phyloP scores from a whole-genome alignment of 2,888 invertebrate genomes.

The Drosophila helvetica region DNA sequence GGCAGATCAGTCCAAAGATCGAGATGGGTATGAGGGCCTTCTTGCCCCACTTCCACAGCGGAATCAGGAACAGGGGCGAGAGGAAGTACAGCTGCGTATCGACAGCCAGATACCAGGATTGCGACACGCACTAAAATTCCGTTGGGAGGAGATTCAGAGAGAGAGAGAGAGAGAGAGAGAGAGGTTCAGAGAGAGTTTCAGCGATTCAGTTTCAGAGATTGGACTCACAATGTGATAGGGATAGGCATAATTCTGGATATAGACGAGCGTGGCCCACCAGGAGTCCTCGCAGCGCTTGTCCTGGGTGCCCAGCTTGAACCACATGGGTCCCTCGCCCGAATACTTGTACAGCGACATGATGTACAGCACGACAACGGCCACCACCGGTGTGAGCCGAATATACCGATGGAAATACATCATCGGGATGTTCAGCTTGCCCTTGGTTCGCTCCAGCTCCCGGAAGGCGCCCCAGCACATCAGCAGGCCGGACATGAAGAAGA shows the following conservation, averaged over 20 bases:
- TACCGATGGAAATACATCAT: conserved; percentile 84
- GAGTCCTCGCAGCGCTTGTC: conserved; percentile 81
- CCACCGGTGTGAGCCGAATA: conserved; percentile 85
- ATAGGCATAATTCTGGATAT: conserved; percentile 84
- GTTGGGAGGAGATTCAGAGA: background rate
- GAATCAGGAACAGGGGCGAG: conserved; percentile 85
- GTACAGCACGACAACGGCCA: conserved; percentile 85
- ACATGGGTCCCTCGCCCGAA: conserved; percentile 85
- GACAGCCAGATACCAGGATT: conserved; percentile 86
- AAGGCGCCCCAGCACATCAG: conserved; percentile 84
- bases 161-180: background rate
- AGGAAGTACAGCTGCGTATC: conserved; percentile 86
- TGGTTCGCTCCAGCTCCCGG: conserved; percentile 82
- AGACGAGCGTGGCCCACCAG: conserved; percentile 85
- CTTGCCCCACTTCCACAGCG: conserved; percentile 84
- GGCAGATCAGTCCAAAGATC: conserved; percentile 76
- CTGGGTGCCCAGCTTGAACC: conserved; percentile 83
- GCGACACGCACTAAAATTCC: conserved; percentile 84
- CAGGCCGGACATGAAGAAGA: conserved; percentile 87
- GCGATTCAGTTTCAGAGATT: too few relatives aligned
- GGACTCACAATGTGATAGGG: conserved; percentile 79
- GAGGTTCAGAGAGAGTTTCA: background rate
- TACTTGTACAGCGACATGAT: conserved; percentile 85
- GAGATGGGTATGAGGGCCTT: conserved; percentile 79
- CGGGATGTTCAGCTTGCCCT: conserved; percentile 80